Conservation (phyloP, 1,140 invertebrate species). For the Nasonia longicornis region DNA sequence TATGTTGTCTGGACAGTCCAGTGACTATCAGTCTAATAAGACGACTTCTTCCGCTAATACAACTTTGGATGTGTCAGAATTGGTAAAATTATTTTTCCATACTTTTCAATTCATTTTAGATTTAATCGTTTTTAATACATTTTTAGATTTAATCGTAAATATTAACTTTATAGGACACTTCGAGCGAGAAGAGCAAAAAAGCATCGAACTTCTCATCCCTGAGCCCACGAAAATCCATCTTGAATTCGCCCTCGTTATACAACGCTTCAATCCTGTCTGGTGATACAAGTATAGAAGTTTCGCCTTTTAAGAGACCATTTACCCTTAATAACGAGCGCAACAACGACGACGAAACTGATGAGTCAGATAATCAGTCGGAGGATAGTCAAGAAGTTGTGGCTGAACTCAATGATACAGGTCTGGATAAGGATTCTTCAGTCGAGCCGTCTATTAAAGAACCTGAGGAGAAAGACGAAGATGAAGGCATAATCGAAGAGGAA, state of each 20-base stretch:
- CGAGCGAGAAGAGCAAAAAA: conserved; percentile 2
- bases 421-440: conserved; percentile 6
- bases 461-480: conserved; percentile 10
- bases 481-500: not conserved
- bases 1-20: conserved; percentile 18
- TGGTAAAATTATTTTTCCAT: conserved; percentile 18
- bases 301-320: conserved; percentile 15
- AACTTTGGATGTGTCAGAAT: conserved; percentile 13
- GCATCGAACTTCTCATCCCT: not conserved
- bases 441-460: not conserved
- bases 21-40: conserved; percentile 21
- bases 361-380: conserved; percentile 28
- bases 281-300: conserved; percentile 41
- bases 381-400: conserved; percentile 31
- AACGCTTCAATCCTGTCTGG: conserved; percentile 40
- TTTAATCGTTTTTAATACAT: not conserved
- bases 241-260: conserved; percentile 27
- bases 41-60: not conserved
- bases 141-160: not conserved
- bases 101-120: not conserved
- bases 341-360: conserved; percentile 25
- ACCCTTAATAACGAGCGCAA: not conserved
- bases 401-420: not conserved
- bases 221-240: not conserved
- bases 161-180: conserved; percentile 7